phyloP scores from a whole-genome alignment of 2,797 vertebrate species.

The Pelodytes ibericus region DNA sequence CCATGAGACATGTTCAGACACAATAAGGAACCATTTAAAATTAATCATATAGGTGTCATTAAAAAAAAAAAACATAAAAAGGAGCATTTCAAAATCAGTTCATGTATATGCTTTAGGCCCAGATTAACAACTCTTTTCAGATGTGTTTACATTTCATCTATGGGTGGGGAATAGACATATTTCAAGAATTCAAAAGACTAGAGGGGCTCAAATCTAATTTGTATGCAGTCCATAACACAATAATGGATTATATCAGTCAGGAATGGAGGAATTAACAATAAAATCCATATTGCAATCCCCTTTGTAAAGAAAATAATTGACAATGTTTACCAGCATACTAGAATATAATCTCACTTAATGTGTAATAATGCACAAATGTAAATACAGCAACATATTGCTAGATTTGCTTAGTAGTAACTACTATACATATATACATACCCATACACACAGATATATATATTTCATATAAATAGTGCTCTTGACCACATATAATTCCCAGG shows the following conservation, averaged over 20 bases:
- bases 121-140: slow-evolving; percentile 23
- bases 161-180: slow-evolving; percentile 31
- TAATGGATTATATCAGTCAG: neutral
- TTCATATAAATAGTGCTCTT: too few relatives aligned
- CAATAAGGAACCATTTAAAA: slow-evolving; percentile 28
- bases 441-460: too few relatives aligned
- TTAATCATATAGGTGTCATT: slow-evolving; percentile 25
- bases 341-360: too few relatives aligned
- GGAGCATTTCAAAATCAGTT: slow-evolving; percentile 12
- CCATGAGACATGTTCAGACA: slow-evolving; percentile 24
- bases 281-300: neutral
- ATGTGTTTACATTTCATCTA: slow-evolving; percentile 24
- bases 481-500: too few relatives aligned
- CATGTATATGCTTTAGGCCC: slow-evolving; percentile 19
- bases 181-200: slow-evolving; percentile 40
- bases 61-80: neutral
- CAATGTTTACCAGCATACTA: too few relatives aligned
- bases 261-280: neutral
- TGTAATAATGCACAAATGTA: too few relatives aligned
- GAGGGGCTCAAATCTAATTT: slow-evolving; percentile 1
- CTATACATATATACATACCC: too few relatives aligned
- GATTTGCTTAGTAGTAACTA: too few relatives aligned
- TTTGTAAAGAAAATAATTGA: too few relatives aligned
- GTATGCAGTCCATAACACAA: neutral
- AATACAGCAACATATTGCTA: too few relatives aligned